Conservation (phyloP, 37 sponge, comb jelly and placozoan species). For the Oscarella lobularis region DNA sequence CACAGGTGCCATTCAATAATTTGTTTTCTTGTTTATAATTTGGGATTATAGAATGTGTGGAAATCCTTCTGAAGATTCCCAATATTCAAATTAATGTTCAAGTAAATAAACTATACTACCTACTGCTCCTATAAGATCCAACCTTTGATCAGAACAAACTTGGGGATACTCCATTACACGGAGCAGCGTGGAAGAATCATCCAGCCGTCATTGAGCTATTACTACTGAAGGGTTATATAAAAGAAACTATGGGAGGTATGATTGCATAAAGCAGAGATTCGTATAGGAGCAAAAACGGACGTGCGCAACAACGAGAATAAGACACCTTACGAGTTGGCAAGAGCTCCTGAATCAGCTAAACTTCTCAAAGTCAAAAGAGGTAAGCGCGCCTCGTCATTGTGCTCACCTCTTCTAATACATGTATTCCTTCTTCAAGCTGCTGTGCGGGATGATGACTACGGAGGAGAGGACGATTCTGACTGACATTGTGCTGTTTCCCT, state of each 20-base stretch:
- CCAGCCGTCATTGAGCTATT: constrained; percentile 54
- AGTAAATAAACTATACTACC: too few relatives aligned
- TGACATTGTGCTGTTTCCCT: too few relatives aligned
- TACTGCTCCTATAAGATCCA: too few relatives aligned
- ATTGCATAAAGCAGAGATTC: neutral
- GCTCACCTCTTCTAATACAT: too few relatives aligned
- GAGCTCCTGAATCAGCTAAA: neutral
- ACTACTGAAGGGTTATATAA: constrained; percentile 6
- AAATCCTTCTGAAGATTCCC: constrained; percentile 25
- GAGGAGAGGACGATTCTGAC: neutral
- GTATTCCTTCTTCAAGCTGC: too few relatives aligned
- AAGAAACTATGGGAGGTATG: neutral
- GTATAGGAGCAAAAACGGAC: neutral
- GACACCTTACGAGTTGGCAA: neutral
- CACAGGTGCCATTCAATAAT: constrained; percentile 25
- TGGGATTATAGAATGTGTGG: neutral
- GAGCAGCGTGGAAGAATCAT: constrained; percentile 96
- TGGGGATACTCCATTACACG: constrained; percentile 93
- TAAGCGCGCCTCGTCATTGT: too few relatives aligned
- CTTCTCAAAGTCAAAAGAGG: neutral
- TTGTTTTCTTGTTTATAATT: neutral
- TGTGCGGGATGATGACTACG: neutral
- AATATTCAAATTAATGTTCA: constrained; percentile 65
- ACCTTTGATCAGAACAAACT: constrained; percentile 96
- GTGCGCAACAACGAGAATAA: neutral